Percentiles rank a stretch among this genome's conserved stretches.
phyloP scores from a whole-genome alignment of 1,140 invertebrate genomes.

The Carposina sasakii region DNA sequence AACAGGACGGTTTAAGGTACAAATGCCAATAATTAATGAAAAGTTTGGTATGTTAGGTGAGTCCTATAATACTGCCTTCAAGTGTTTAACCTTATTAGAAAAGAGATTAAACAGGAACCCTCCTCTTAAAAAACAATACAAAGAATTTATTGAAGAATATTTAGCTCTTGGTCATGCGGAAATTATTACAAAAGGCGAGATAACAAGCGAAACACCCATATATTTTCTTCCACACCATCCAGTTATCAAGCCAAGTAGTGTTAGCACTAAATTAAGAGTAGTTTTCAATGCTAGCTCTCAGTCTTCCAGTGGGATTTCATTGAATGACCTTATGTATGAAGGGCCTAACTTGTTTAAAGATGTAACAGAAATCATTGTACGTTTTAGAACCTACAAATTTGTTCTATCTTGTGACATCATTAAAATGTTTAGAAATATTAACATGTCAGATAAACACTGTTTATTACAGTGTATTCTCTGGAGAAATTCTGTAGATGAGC shows the following conservation, averaged over 20 bases:
- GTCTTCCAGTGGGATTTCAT: conserved; percentile 30
- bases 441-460: too few relatives aligned
- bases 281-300: conserved; percentile 48
- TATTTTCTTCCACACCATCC: conserved; percentile 46
- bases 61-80: too few relatives aligned
- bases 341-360: conserved; percentile 47
- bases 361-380: conserved; percentile 29
- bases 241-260: conserved; percentile 24
- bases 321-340: conserved; percentile 43
- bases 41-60: too few relatives aligned
- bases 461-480: conserved; percentile 54
- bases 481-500: conserved; percentile 20
- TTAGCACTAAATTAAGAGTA: conserved; percentile 42
- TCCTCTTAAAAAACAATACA: too few relatives aligned
- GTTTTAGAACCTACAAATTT: conserved; percentile 38
- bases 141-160: too few relatives aligned
- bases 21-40: too few relatives aligned
- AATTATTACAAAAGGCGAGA: too few relatives aligned
- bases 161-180: too few relatives aligned
- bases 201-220: too few relatives aligned
- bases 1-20: too few relatives aligned
- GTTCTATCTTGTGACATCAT: conserved; percentile 42
- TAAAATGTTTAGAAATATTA: conserved; percentile 42
- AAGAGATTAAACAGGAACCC: too few relatives aligned
- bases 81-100: too few relatives aligned